Percentiles rank a stretch among this genome's conserved stretches.
Evolutionary conservation across 2,797 vertebrate species (phyloP).

Genomic region (Odontamblyopus rebecca): DNA sequence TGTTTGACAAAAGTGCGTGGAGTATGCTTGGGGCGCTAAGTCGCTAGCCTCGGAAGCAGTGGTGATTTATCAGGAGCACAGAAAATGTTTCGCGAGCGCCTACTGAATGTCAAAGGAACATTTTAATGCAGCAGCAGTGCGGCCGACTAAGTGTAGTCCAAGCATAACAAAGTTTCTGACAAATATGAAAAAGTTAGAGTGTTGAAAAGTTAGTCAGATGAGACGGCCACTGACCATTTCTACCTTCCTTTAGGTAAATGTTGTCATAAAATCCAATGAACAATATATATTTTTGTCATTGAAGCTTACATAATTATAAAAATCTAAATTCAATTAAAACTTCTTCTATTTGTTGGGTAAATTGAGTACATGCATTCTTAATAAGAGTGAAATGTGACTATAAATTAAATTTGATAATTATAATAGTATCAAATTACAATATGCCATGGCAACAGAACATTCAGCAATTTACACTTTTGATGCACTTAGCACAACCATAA

Average conservation of each 20-base stretch:
- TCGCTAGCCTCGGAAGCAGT: constrained; percentile 41
- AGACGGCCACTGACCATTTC: background rate
- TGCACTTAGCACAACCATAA: background rate
- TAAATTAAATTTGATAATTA: too few relatives aligned
- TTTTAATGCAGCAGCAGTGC: background rate
- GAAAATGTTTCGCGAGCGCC: constrained; percentile 9
- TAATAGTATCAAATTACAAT: too few relatives aligned
- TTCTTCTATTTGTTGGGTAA: too few relatives aligned
- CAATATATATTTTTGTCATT: too few relatives aligned
- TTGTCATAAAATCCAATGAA: too few relatives aligned
- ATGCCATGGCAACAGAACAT: background rate
- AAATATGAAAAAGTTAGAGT: background rate
- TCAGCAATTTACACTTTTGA: background rate
- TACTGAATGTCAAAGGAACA: background rate
- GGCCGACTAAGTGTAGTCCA: background rate
- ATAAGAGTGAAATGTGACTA: too few relatives aligned
- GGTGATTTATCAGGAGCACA: constrained; percentile 36
- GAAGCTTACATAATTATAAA: too few relatives aligned
- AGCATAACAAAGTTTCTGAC: background rate
- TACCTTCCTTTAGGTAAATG: background rate
- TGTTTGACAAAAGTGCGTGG: constrained; percentile 63
- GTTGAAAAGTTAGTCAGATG: background rate
- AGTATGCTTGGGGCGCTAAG: constrained; percentile 46
- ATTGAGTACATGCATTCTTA: too few relatives aligned
- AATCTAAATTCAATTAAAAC: too few relatives aligned